Conservation (phyloP, 2,113 vertebrate genomes). For the Phalacrocorax carbo region DNA sequence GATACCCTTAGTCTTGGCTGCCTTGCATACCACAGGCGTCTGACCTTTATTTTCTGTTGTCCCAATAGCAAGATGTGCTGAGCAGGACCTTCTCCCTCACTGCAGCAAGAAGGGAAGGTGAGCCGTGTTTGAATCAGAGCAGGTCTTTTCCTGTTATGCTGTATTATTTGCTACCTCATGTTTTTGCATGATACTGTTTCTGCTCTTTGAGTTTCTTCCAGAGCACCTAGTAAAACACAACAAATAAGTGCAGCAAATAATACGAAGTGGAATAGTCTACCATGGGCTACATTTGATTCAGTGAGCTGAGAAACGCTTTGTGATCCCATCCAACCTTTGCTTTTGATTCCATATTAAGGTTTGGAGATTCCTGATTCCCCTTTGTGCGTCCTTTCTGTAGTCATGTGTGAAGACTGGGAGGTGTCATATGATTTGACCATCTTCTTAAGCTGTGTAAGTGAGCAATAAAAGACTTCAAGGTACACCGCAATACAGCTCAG, state of each 20-base stretch:
- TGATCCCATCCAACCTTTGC: neutral
- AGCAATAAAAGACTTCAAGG: neutral
- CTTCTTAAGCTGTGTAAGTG: neutral
- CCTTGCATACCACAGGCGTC: neutral
- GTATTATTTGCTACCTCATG: accelerated
- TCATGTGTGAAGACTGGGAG: neutral
- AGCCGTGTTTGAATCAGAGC: neutral
- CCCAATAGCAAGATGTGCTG: neutral
- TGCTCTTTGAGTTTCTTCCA: neutral
- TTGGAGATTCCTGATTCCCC: neutral
- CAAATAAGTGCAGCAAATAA: neutral
- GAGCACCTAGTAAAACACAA: neutral
- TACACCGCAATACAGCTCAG: neutral
- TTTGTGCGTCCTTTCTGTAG: neutral
- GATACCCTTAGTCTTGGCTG: neutral
- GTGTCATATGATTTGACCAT: neutral
- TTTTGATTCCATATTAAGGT: neutral
- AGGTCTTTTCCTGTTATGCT: neutral
- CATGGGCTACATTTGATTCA: neutral
- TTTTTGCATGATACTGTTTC: neutral
- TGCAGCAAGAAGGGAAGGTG: neutral
- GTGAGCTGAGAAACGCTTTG: neutral
- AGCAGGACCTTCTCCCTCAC: neutral
- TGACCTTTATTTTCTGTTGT: neutral
- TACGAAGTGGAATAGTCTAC: neutral